Evolutionary conservation across 2,888 invertebrate species (phyloP).

Genomic region (Prionchulus punctatus): DNA sequence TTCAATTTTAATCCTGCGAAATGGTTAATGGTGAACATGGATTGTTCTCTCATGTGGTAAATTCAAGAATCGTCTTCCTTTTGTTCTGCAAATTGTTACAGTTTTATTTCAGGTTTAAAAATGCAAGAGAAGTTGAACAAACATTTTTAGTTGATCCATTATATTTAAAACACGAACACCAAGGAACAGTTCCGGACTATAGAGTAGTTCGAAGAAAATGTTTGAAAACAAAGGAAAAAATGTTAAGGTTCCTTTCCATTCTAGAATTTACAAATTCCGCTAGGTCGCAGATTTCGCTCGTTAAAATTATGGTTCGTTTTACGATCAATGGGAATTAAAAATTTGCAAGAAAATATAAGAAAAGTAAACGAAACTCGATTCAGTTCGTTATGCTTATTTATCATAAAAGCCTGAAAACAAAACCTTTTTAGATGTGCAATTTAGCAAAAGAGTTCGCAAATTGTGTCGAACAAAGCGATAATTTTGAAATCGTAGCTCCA

Average conservation of each 20-base stretch:
- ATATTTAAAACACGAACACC: constrained; percentile 91
- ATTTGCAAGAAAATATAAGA: constrained; percentile 74
- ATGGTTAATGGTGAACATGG: constrained; percentile 87
- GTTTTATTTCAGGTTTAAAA: constrained; percentile 58
- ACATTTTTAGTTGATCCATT: constrained; percentile 96
- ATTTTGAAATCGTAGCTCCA: constrained; percentile 65
- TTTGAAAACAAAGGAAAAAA: too few relatives aligned
- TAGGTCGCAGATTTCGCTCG: constrained; percentile 83
- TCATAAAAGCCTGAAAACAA: neutral
- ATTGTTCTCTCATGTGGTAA: constrained; percentile 97
- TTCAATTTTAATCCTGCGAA: constrained; percentile 97
- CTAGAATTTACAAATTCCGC: constrained; percentile 42
- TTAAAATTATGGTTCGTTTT: constrained; percentile 95
- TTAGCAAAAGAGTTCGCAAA: constrained; percentile 62
- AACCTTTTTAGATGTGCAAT: constrained; percentile 33
- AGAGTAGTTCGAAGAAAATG: too few relatives aligned
- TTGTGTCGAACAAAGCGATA: constrained; percentile 50
- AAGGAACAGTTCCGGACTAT: constrained; percentile 46
- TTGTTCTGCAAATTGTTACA: neutral
- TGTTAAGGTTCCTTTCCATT: constrained; percentile 6
- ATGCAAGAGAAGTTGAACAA: constrained; percentile 74
- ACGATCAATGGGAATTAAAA: constrained; percentile 74
- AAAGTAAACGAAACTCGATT: constrained; percentile 37
- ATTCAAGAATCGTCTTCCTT: constrained; percentile 6
- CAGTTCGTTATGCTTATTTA: neutral